Evolutionary conservation across 1,140 invertebrate genomes (phyloP), one percentile per base, ranked within the genome.

Genomic region (Ceratitis capitata): DNA sequence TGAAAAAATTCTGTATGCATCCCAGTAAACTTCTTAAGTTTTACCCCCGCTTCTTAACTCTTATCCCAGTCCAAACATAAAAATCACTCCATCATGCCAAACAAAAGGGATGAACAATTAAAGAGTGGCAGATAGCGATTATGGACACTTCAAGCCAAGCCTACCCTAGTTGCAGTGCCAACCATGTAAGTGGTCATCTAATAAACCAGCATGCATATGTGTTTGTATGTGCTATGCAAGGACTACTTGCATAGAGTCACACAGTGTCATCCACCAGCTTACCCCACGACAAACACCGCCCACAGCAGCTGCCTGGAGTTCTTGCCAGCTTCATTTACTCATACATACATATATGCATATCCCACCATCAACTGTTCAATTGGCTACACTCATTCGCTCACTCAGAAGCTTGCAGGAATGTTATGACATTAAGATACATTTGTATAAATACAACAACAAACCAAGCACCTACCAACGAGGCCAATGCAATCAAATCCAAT

Each of bases 391-490:
- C 69, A 42, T 39, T 78, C 69, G 69, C 69, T 78, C 69, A 78
- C 45, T 35, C 39, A 32, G 19, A n/a, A n/a, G n/a, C n/a, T n/a
- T 78, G 51, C n/a, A 23, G 39, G 7, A 45, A 47, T 78, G n/a
- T 45, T 78, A 78, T 45, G 69, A 78, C 69, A 39, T 42, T 45
- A 61, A 61, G 12, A 32, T 47, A 26, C 32, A 45, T 45, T 32
- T 58, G 82, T 53, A 69, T 83, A 83, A 84, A 82, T 86, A 86
- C 84, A 64, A 84, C 7, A 19, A 84, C 32, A 45, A 6, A 29
- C 29, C n/a, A n/a, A n/a, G 14, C n/a, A 84, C 42, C 29, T 26
- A 19, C 69, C 35, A 78, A 78, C 69, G 69, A 78, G 69, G 69
- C 69, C 69, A 78, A 26, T 26, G 69, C 45, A 83, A 83, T 83